Evolutionary conservation across 2,797 vertebrate genomes (phyloP), one percentile per base, ranked within the genome.

Genomic region (Arnoldichthys spilopterus): DNA sequence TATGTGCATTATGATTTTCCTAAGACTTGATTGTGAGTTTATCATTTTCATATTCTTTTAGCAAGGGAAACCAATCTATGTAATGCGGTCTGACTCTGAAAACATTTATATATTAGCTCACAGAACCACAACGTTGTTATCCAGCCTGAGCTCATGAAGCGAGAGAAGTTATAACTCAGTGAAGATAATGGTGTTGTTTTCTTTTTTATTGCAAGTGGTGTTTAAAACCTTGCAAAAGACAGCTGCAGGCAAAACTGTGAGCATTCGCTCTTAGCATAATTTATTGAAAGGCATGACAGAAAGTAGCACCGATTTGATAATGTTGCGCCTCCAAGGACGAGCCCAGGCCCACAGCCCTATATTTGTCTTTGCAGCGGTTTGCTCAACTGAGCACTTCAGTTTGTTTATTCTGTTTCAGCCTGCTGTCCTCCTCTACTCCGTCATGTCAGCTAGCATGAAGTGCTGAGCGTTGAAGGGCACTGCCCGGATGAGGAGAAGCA

Each of bases 381-480:
- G 40, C 18, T 30, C 47, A 28, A 45, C 22, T 62, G 24, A 58
- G 7, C 28, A 30, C 54, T 61, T 59, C n/a, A 32, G 56, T 56
- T 63, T 80, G 72, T 75, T 70, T 63, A 53, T 45, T 53, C 12
- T 7, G 26, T 54, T 70, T 43, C 53, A 72, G 40, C 59, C 53
- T 30, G 28, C 32, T 9, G 45, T 61, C 68, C 16, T 26, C 0
- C 1, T 20, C 30, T 67, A 62, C 72, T 75, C 59, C 40, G 56
- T 49, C 70, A 79, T 53, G n/a, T 54, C 16, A 40, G 53, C 56
- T 71, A 77, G 73, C 72, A 63, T 37, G 43, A 72, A 51, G 58
- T 59, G 18, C 34, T 64, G 22, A 73, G 43, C 32, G 54, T 68
- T 72, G 68, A 75, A 80, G 61, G 67, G 24, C 77, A 61, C 4